Conservation (phyloP, 2,888 invertebrate genomes). For the Colletes collaris region DNA sequence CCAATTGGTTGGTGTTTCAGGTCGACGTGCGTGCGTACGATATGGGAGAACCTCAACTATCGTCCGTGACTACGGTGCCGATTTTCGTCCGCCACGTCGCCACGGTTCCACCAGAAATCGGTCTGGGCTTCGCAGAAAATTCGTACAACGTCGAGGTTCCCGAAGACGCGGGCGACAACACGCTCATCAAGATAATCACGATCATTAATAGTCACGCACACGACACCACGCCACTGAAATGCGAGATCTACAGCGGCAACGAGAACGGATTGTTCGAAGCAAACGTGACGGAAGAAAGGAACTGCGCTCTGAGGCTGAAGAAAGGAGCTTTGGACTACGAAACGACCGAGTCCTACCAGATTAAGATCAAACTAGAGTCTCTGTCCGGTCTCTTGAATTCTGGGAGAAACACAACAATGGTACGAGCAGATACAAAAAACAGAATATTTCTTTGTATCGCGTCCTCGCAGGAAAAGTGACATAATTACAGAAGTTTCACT, state of each 20-base stretch:
- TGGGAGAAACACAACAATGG: conserved; percentile 88
- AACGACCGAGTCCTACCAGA: conserved; percentile 87
- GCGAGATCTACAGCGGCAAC: conserved; percentile 91
- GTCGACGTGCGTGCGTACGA: conserved; percentile 94
- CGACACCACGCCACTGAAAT: conserved; percentile 89
- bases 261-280: conserved; percentile 89
- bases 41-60: conserved; percentile 92
- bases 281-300: conserved; percentile 90
- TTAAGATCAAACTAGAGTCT: conserved; percentile 91
- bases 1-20: conserved; percentile 79
- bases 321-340: conserved; percentile 91
- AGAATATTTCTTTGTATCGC: neutral
- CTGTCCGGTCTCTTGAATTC: conserved; percentile 92
- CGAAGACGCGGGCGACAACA: conserved; percentile 89
- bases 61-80: conserved; percentile 91
- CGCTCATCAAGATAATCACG: conserved; percentile 88
- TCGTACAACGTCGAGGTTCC: conserved; percentile 92
- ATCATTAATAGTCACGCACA: conserved; percentile 89
- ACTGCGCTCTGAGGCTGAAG: conserved; percentile 91
- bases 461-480: too few relatives aligned
- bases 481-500: too few relatives aligned
- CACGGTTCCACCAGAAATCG: conserved; percentile 88
- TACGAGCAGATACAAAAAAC: conserved; percentile 57
- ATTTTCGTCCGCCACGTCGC: conserved; percentile 93
- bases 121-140: conserved; percentile 94